Evolutionary conservation across 2,113 vertebrate species (phyloP).

Genomic region (Chelonoidis abingdonii): DNA sequence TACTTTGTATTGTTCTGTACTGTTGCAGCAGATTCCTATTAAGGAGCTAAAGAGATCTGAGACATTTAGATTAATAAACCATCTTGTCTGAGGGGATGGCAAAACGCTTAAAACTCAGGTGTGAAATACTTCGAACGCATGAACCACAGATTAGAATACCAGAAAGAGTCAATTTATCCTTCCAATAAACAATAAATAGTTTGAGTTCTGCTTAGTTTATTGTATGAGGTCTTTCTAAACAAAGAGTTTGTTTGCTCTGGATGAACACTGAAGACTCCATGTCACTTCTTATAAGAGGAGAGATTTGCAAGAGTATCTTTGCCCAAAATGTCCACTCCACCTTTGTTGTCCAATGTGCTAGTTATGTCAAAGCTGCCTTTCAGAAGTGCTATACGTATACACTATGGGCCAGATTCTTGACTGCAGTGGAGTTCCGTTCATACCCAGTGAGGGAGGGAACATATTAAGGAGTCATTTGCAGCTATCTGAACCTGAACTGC

Average conservation of each 20-base stretch:
- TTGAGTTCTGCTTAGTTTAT: background rate
- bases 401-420: background rate
- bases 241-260: background rate
- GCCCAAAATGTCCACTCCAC: background rate
- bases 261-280: background rate
- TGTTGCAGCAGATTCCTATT: background rate
- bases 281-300: background rate
- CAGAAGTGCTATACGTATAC: background rate
- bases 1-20: background rate
- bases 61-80: background rate
- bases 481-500: background rate
- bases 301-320: background rate
- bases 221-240: background rate
- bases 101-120: background rate
- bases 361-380: background rate
- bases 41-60: background rate
- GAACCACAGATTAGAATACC: background rate
- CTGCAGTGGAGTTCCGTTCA: background rate
- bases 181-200: background rate
- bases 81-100: background rate
- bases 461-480: background rate
- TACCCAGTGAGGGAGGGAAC: background rate
- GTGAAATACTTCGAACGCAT: background rate
- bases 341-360: background rate
- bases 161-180: background rate